Base-by-base conservation (phyloP, 2,888 invertebrate species). In the Serripes groenlandicus region DNA sequence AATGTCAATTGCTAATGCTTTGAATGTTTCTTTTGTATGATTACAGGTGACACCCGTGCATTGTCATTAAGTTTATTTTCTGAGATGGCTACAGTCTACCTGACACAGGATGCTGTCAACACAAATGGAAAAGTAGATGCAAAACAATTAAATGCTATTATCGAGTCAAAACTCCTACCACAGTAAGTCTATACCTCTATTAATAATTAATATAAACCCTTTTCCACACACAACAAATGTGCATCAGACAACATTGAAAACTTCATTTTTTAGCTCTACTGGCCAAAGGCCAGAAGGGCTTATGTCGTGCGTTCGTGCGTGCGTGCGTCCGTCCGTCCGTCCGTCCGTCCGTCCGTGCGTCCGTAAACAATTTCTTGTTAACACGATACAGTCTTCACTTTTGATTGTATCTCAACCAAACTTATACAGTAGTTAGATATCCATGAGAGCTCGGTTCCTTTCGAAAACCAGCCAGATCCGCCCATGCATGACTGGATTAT, bases 131-230 rank as follows among this genome's bases (percentile, higher is more conserved):
- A 87, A 62, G 85, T 91, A 15, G 88, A 91, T 75, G 88, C 83
- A 11, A 88, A 90, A 74, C 84, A 89, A 68, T 90, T 94, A 11
- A 92, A 93, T 64, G 81, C 82, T 32, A 90, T 92, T 76, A 92
- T 94, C 58, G 87, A 89, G 7, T 90, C 92, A 15, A 87, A 89
- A 49, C 89, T 94, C n/a, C 91, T 94, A 9, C 93, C 94, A 58
- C 91, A 91, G 94, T 94, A 85, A 90, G 94, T 91, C 23, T 4
- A n/a, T n/a, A n/a, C n/a, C n/a, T n/a, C n/a, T n/a, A n/a, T n/a
- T n/a, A n/a, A n/a, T n/a, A n/a, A n/a, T n/a, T n/a, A n/a, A n/a
- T n/a, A n/a, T n/a, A n/a, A n/a, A n/a, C n/a, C n/a, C n/a, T n/a
- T n/a, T n/a, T n/a, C n/a, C n/a, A n/a, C n/a, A n/a, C n/a, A n/a